Evolutionary conservation across 2,797 vertebrate species (phyloP), one percentile per base, ranked within the genome.

Genomic region (Anguilla megastoma): DNA sequence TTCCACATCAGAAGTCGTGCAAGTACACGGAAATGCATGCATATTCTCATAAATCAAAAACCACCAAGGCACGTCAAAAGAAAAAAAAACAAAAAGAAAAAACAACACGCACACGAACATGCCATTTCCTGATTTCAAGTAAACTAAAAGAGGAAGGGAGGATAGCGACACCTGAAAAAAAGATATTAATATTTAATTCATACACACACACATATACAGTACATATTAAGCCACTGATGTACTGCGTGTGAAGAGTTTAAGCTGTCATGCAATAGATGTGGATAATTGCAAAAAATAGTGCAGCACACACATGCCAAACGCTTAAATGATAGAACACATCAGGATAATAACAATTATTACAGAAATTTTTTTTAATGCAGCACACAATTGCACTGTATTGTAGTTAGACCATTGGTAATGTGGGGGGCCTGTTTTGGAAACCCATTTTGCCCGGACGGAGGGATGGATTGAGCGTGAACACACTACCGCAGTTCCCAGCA

Each of bases 21-120:
- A 88, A 60, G 1, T 14, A 58, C 74, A 48, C 27, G 84, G 63
- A 56, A 45, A 76, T n/a, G 84, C 30, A 85, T 14, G 76, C 69
- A 33, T 21, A 50, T 45, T 69, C 63, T n/a, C 24, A 27, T 2
- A 27, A 45, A 0, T 27, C 2, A 8, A 27, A 8, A 76, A 36
- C 71, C 33, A 36, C 7, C 9, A 5, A 76, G 36, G 27, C 71
- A 33, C 16, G 30, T 76, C 0, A 14, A 33, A 14, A 76, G 14
- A 76, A 36, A 16, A 76, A 76, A 33, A 27, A 9, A 27, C 3
- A 14, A 9, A 1, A 54, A 14, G 14, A 54, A 54, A 10, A 54
- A 54, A 54, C 9, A 45, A 45, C 3, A 54, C 12, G 0, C 12
- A 10, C 41, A 41, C 41, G 41, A 5, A 45, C 41, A 45, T 0